Conservation (phyloP, 2,113 vertebrate species). For the Tragelaphus buxtoni region DNA sequence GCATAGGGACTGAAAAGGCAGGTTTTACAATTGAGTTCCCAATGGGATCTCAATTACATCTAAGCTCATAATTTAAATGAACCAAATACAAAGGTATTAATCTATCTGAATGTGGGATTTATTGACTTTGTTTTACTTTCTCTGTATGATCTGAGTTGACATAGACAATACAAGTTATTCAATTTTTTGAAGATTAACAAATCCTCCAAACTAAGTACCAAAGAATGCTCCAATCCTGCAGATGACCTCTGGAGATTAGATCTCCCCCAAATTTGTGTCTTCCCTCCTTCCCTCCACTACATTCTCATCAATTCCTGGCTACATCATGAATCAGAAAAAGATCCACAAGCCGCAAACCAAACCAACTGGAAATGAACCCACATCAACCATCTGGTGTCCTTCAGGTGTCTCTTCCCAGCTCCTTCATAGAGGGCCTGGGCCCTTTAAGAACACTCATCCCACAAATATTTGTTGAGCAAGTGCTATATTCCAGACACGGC, state of each 20-base stretch:
- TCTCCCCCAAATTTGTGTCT: not conserved
- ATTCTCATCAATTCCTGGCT: not conserved
- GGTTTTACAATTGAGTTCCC: not conserved
- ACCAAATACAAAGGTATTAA: not conserved
- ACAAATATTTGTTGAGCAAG: not conserved
- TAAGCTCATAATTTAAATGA: not conserved
- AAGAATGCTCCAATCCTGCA: not conserved
- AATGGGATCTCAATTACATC: not conserved
- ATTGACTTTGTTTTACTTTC: not conserved
- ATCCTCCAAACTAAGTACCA: not conserved
- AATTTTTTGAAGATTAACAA: not conserved
- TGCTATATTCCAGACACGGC: not conserved
- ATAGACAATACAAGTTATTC: not conserved
- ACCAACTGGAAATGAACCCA: not conserved
- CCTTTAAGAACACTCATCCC: not conserved
- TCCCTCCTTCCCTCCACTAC: accelerated
- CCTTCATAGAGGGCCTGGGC: accelerated
- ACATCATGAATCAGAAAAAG: not conserved
- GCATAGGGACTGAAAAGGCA: not conserved
- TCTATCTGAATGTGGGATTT: not conserved
- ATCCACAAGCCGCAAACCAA: not conserved
- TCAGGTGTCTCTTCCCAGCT: not conserved
- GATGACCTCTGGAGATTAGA: not conserved
- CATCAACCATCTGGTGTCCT: not conserved
- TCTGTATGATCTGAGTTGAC: not conserved